Conservation (phyloP, 2,113 vertebrate genomes). For the Calyptomena viridis region DNA sequence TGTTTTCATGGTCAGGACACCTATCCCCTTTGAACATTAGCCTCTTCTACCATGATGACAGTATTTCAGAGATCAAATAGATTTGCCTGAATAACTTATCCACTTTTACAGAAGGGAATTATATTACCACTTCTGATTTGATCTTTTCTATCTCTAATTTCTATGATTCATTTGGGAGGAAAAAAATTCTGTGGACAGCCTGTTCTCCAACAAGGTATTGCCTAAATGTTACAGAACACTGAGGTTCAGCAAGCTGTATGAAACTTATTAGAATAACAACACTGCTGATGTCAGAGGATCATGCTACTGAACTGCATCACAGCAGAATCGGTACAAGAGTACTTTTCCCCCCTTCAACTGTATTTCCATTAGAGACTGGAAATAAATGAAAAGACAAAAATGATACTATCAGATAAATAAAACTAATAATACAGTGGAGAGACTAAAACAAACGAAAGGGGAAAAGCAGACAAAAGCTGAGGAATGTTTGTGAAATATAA, state of each 20-base stretch:
- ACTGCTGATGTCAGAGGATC: conserved; percentile 38
- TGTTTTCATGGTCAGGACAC: background rate
- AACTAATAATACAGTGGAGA: background rate
- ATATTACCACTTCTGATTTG: background rate
- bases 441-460: background rate
- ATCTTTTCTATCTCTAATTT: conserved; percentile 43
- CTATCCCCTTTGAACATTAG: background rate
- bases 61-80: conserved; percentile 12
- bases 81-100: conserved; percentile 46
- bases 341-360: background rate
- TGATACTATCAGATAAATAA: background rate
- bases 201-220: conserved; percentile 16
- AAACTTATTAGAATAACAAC: background rate
- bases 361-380: background rate
- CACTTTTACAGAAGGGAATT: conserved; percentile 47
- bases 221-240: conserved; percentile 25
- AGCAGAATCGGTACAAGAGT: background rate
- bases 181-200: background rate
- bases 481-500: background rate
- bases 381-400: background rate
- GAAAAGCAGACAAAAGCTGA: background rate
- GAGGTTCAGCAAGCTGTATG: background rate
- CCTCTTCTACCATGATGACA: background rate
- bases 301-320: background rate
- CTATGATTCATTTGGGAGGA: background rate